phyloP scores from a whole-genome alignment of 2,113 vertebrate genomes.

The Ceyx melanurus region DNA sequence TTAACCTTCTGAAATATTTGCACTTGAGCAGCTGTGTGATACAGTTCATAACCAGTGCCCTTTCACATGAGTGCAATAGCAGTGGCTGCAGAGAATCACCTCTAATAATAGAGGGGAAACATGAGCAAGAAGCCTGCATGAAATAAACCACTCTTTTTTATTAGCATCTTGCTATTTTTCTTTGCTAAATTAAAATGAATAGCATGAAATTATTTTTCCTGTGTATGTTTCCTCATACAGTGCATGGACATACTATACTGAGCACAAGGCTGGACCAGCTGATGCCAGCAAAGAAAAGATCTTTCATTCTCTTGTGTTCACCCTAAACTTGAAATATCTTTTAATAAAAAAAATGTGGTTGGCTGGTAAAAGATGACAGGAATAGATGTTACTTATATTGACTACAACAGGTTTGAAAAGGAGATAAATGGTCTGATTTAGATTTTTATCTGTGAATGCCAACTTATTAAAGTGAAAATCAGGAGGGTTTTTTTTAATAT shows the following conservation, averaged over 20 bases:
- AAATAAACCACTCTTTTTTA: not conserved
- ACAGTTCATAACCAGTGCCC: slow-evolving; percentile 24
- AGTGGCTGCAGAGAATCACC: not conserved
- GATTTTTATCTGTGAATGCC: not conserved
- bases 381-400: not conserved
- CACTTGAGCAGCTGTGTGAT: slow-evolving; percentile 29
- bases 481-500: too few species aligned
- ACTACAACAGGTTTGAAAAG: not conserved
- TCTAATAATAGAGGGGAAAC: not conserved
- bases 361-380: not conserved
- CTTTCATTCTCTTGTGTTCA: not conserved
- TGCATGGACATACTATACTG: not conserved
- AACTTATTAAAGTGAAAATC: not conserved
- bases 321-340: not conserved
- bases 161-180: not conserved
- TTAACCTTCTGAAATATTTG: slow-evolving; percentile 50
- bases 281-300: not conserved
- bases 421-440: not conserved
- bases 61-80: slow-evolving; percentile 30
- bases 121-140: not conserved
- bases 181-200: not conserved
- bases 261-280: not conserved
- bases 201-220: not conserved
- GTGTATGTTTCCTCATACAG: not conserved
- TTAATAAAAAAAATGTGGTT: not conserved